Evolutionary conservation across 2,113 vertebrate genomes (phyloP).

Genomic region (Cyphomyrus plagiostoma): DNA sequence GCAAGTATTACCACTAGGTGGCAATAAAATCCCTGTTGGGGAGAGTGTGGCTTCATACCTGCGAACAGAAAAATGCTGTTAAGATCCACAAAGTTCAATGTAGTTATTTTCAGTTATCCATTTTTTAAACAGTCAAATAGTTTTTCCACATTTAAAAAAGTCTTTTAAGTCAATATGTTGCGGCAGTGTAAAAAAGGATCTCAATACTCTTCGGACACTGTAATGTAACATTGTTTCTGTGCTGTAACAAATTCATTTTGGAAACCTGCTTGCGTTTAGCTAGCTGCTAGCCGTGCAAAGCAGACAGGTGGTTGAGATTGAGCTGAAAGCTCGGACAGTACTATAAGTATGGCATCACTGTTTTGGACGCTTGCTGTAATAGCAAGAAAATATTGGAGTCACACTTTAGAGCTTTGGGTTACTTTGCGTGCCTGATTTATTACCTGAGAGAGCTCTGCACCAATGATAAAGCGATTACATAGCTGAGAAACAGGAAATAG

Average conservation of each 20-base stretch:
- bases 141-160: neutral
- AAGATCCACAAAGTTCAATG: neutral
- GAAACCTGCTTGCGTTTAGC: neutral
- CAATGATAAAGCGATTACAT: conserved; percentile 56
- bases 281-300: neutral
- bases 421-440: conserved; percentile 49
- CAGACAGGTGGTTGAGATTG: neutral
- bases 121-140: neutral
- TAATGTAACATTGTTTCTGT: neutral
- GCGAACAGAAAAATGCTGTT: neutral
- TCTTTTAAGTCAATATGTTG: neutral
- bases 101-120: neutral
- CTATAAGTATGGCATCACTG: neutral
- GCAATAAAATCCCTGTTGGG: neutral
- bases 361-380: neutral
- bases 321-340: neutral
- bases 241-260: neutral
- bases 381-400: conserved; percentile 37
- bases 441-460: conserved; percentile 56
- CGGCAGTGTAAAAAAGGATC: neutral
- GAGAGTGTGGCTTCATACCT: neutral
- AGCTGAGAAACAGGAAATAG: conserved; percentile 55
- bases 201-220: neutral
- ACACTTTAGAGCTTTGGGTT: conserved; percentile 52
- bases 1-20: neutral